Conservation (phyloP, 1,140 invertebrate genomes). For the Lasioglossum albipes region DNA sequence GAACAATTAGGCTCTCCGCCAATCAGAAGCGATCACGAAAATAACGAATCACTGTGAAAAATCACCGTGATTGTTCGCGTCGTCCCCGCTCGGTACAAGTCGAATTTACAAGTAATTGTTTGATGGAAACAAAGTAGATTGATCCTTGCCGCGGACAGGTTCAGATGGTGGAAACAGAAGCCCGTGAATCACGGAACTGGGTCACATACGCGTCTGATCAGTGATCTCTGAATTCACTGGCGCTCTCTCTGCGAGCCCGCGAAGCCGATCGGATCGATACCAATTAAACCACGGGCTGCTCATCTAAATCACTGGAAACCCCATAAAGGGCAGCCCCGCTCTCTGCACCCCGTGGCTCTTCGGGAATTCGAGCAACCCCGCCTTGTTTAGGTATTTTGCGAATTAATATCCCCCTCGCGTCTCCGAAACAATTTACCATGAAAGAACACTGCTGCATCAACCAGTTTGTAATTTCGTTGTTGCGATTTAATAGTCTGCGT, state of each 20-base stretch:
- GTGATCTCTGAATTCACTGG: conserved; percentile 26
- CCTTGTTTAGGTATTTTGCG: neutral
- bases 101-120: too few species aligned
- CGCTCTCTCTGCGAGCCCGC: neutral
- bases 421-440: too few species aligned
- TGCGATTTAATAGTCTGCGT: too few species aligned
- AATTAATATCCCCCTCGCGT: neutral
- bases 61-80: too few species aligned
- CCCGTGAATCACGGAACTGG: conserved; percentile 8
- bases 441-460: too few species aligned
- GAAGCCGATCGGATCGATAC: conserved; percentile 23
- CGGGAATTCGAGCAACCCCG: too few species aligned
- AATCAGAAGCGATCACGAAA: too few species aligned
- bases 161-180: conserved; percentile 12
- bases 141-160: neutral
- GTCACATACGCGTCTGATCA: neutral
- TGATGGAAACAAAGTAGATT: neutral
- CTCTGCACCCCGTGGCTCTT: too few species aligned
- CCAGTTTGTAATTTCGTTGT: too few species aligned
- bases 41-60: too few species aligned
- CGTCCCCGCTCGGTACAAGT: neutral
- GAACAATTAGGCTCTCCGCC: too few species aligned
- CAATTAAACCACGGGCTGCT: conserved; percentile 11
- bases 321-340: conserved; percentile 11
- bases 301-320: conserved; percentile 20